Evolutionary conservation across 1,140 invertebrate genomes (phyloP).

Genomic region (Coboldia fuscipes): DNA sequence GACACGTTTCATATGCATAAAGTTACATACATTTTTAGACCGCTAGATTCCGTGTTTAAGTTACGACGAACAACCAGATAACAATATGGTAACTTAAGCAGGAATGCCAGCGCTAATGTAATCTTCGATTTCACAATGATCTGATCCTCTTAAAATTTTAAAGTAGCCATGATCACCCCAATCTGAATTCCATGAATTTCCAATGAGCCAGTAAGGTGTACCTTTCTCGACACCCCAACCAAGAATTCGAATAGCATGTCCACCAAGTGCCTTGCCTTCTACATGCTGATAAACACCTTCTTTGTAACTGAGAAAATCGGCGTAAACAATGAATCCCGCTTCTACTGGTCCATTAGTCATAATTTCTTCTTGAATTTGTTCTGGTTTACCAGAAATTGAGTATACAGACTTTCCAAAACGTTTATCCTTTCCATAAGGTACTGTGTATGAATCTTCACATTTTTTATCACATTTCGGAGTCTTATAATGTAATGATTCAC

Average conservation of each 20-base stretch:
- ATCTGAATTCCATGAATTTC: slow-evolving; percentile 83
- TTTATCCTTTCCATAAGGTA: slow-evolving; percentile 53
- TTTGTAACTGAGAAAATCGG: slow-evolving; percentile 73
- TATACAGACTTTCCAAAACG: slow-evolving; percentile 56
- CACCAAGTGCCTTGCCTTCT: slow-evolving; percentile 49
- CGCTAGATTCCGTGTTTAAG: too few species aligned
- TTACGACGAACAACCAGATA: too few species aligned
- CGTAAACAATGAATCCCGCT: slow-evolving; percentile 74
- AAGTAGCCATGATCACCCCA: slow-evolving; percentile 77
- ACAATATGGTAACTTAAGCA: too few species aligned
- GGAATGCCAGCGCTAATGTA: slow-evolving; percentile 58
- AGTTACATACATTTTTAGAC: too few species aligned
- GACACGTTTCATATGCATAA: too few species aligned
- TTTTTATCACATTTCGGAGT: slow-evolving; percentile 58
- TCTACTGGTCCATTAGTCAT: slow-evolving; percentile 79
- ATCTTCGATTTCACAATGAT: slow-evolving; percentile 78
- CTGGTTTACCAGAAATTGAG: slow-evolving; percentile 34
- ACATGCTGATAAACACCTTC: slow-evolving; percentile 70
- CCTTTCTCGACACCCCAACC: slow-evolving; percentile 71
- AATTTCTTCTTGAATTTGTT: slow-evolving; percentile 66
- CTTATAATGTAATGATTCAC: too few species aligned
- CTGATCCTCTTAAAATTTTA: slow-evolving; percentile 65
- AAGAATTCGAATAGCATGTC: slow-evolving; percentile 76
- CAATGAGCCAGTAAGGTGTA: slow-evolving; percentile 71
- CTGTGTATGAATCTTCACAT: slow-evolving; percentile 47